Evolutionary conservation across 2,113 vertebrate species (phyloP).

Genomic region (Benitochromis conjunctus): DNA sequence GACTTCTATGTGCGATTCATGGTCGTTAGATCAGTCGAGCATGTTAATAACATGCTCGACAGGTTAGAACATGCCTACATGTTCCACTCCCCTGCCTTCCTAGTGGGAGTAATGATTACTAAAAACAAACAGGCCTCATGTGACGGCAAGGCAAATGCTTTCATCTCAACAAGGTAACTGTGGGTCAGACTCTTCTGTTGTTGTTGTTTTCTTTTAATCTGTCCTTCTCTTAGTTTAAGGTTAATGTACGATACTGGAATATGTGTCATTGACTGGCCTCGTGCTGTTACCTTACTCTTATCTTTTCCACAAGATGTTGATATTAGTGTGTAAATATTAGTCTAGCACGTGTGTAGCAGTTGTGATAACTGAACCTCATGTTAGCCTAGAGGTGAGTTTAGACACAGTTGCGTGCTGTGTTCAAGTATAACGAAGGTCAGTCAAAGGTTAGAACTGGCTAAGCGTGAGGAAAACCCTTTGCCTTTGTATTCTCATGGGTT

Average conservation of each 20-base stretch:
- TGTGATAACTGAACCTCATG: neutral
- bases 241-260: slow-evolving; percentile 19
- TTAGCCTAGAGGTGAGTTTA: neutral
- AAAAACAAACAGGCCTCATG: slow-evolving; percentile 11
- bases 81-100: neutral
- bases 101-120: slow-evolving; percentile 41
- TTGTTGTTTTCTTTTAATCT: neutral
- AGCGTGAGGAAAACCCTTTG: neutral
- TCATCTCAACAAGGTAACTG: slow-evolving; percentile 23
- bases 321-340: slow-evolving; percentile 58
- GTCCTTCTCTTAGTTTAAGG: neutral
- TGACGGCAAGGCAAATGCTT: neutral
- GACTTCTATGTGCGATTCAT: neutral
- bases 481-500: neutral
- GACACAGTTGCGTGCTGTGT: neutral
- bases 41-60: neutral
- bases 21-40: slow-evolving; percentile 5
- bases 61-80: slow-evolving; percentile 34
- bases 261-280: neutral
- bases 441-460: neutral
- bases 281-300: neutral
- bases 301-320: slow-evolving; percentile 18
- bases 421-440: neutral
- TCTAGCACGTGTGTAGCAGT: neutral
- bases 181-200: slow-evolving; percentile 8